Evolutionary conservation across 2,113 vertebrate genomes (phyloP).

Genomic region (Neogale vison): DNA sequence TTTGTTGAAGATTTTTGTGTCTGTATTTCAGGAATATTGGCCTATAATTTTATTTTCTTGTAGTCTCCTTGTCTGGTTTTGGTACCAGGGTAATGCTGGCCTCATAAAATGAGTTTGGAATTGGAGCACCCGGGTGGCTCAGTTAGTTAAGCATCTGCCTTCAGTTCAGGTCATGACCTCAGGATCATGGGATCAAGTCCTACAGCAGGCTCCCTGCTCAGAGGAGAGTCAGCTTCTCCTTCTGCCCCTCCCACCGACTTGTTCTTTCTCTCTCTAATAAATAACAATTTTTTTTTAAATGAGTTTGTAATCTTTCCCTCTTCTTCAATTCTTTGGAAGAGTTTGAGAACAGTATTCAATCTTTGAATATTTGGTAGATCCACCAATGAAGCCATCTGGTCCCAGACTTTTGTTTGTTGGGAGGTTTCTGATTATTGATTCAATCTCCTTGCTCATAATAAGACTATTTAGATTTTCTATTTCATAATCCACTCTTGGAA

Average conservation of each 20-base stretch:
- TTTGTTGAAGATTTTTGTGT: not conserved
- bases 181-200: not conserved
- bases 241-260: too few species aligned
- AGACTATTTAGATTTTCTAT: not conserved
- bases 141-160: not conserved
- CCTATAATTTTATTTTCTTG: not conserved
- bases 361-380: not conserved
- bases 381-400: not conserved
- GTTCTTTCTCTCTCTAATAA: too few species aligned
- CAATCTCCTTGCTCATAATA: not conserved
- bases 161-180: not conserved
- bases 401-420: not conserved
- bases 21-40: not conserved
- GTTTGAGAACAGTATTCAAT: not conserved
- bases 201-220: too few species aligned
- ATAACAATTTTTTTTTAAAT: not conserved
- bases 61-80: not conserved
- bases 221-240: too few species aligned
- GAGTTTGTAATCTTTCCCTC: not conserved
- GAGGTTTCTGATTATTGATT: not conserved
- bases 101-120: not conserved
- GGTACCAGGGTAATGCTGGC: not conserved
- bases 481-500: not conserved
- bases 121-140: not conserved
- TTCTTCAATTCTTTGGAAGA: not conserved